Evolutionary conservation across 92 coral and sea anemone genomes (phyloP).

Genomic region (Hydrozoanthus gracilis): DNA sequence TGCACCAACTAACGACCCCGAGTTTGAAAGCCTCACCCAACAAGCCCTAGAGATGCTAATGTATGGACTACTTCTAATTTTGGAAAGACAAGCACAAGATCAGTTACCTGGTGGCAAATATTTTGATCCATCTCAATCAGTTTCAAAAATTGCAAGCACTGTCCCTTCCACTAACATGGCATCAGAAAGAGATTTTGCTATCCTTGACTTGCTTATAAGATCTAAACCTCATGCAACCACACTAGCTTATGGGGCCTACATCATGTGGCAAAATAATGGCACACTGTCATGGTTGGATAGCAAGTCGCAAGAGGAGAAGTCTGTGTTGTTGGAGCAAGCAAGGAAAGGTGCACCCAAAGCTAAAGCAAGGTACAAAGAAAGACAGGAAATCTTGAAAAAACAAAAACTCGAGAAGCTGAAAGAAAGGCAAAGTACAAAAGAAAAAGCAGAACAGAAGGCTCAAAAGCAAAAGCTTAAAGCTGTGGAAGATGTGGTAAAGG

Average conservation of each 20-base stretch:
- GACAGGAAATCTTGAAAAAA: constrained; percentile 39
- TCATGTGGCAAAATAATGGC: constrained; percentile 53
- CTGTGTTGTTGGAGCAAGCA: constrained; percentile 33
- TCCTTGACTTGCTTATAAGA: constrained; percentile 10
- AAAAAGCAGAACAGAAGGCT: constrained; percentile 47
- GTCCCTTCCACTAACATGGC: constrained; percentile 62
- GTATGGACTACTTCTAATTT: constrained; percentile 31
- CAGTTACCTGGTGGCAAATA: constrained; percentile 51
- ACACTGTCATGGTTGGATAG: constrained; percentile 34
- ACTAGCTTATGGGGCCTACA: constrained; percentile 45
- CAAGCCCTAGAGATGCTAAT: constrained; percentile 50
- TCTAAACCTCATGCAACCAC: constrained; percentile 47
- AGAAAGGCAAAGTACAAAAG: constrained; percentile 47
- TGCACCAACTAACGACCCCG: constrained; percentile 35
- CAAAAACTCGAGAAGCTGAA: constrained; percentile 35
- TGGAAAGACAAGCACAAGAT: constrained; percentile 38
- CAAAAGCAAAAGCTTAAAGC: constrained; percentile 42
- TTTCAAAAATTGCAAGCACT: constrained; percentile 41
- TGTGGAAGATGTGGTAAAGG: constrained; percentile 30
- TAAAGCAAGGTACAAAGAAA: constrained; percentile 48
- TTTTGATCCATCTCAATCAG: constrained; percentile 27
- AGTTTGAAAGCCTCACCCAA: constrained; percentile 42
- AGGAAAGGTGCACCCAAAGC: not conserved
- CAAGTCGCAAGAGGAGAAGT: constrained; percentile 35
- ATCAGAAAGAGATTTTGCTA: constrained; percentile 47